Base-by-base conservation (phyloP, 2,113 vertebrate genomes). In the Embiotoca jacksoni region DNA sequence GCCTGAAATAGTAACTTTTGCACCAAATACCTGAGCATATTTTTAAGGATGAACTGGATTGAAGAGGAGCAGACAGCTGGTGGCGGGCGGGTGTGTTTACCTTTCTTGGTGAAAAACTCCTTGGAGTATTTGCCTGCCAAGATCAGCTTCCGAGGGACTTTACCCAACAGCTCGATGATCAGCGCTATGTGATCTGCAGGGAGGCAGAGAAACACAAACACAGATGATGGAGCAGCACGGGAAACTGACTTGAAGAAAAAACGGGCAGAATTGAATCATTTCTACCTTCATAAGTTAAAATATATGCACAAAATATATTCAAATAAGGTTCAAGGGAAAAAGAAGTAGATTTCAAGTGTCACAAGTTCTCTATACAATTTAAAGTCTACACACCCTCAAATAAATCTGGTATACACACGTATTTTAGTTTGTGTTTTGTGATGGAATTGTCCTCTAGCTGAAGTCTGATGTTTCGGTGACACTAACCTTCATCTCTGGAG, bases 71-170 rank as follows among this genome's bases (percentile, higher is more conserved):
- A 54, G 33, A 59, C 49, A 71, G 84, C 55, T 72, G 73, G 50
- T 36, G 44, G 30, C n/a, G 41, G 41, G 65, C 0, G 3, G 35
- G 39, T 23, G 16, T 49, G 55, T 88, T 89, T 96, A 99, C 98
- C 98, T 97, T 99, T 99, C 94, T 99, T 99, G 91, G 96, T 99
- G 96, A 99, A 99, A 92, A 99, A 99, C 62, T 99, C 97, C 95
- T 99, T 99, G 82, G 98, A 96, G 90, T 99, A 98, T 96, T 99
- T 99, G 82, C 98, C 98, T 60, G 96, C 95, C 84, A 95, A 78
- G 86, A 99, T 95, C 81, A 99, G 95, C 92, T 99, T 99, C 78
- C 98, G 96, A 89, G 97, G 98, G 92, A 99, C 95, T 90, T 97
- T 98, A 4, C 98, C 98, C 69, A 99, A 93, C 80, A 99, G 96